Evolutionary conservation across 2,797 vertebrate species (phyloP).

Genomic region (Anas bernieri): DNA sequence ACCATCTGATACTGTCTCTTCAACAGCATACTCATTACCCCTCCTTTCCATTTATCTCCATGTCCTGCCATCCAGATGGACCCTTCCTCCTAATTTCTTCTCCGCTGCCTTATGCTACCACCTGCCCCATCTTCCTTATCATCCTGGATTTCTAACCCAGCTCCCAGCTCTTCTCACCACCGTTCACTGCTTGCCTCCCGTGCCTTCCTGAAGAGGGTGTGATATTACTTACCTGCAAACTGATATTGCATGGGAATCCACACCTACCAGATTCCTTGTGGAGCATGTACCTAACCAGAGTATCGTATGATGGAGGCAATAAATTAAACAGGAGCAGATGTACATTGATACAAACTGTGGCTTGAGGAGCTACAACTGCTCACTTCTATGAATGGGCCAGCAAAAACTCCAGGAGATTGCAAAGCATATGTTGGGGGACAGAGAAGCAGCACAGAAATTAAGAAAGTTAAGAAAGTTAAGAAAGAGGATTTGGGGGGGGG

Average conservation of each 20-base stretch:
- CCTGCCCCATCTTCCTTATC: not conserved
- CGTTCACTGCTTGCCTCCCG: accelerated
- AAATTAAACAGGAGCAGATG: not conserved
- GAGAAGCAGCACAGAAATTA: not conserved
- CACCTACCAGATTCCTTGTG: not conserved
- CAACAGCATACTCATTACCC: not conserved
- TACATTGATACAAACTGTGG: not conserved
- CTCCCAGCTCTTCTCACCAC: not conserved
- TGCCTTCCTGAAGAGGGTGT: not conserved
- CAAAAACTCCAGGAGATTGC: not conserved
- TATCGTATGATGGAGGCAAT: not conserved
- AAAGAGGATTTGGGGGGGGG: not conserved
- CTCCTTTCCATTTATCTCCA: not conserved
- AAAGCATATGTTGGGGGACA: not conserved
- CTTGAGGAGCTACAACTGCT: not conserved
- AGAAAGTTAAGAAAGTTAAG: too few species aligned
- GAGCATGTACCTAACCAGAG: not conserved
- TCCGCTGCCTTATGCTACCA: not conserved
- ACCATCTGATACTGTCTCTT: not conserved
- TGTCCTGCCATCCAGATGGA: not conserved
- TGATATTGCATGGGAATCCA: not conserved
- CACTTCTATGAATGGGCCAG: not conserved
- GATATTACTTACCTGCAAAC: not conserved
- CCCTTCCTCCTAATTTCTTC: not conserved
- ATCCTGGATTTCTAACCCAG: not conserved